Base-by-base conservation (phyloP, 2,113 vertebrate species). In the Phalacrocorax pelagicus region DNA sequence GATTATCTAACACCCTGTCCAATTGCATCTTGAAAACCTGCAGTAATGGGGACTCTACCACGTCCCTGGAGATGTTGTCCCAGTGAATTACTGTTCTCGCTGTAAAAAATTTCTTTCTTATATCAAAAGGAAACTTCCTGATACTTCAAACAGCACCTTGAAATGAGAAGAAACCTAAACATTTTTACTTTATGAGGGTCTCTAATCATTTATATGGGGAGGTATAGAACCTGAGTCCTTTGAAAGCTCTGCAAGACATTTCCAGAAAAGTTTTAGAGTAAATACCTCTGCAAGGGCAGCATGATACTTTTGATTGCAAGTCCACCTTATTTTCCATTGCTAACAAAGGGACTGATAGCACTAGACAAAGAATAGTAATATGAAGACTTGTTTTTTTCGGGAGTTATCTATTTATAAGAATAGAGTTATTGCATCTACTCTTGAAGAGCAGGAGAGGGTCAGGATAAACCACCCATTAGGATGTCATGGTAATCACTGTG, bases 51-150 rank as follows among this genome's bases (percentile, higher is more conserved):
- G 6, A 26, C 44, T 77, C 20, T 46, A 40, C 15, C 24, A 52
- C 1, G 3, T 40, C 7, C 9, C 19, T 61, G 32, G 18, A 29
- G 17, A 61, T 0, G 2, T 20, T 54, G 4, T 69, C 59, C 18
- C n/a, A 85, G 36, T 20, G n/a, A 55, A 55, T 46, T 6, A 36
- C 10, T 12, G 5, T 10, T 77, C 10, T 51, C 55, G 9, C 21
- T 78, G 27, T 38, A 77, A 90, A 83, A 86, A 42, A 36, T 3
- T 6, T 51, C 3, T 66, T 44, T 65, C 23, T 46, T 46, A 13
- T 30, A 26, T 46, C 15, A 46, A 80, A 26, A 72, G 3, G 12
- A 30, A 86, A 81, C 7, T 62, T 86, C 46, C 38, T 73, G 27
- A 40, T 44, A 26, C 4, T n/a, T 88, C 3, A 55, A 65, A 44